Evolutionary conservation across 2,888 invertebrate genomes (phyloP).

Genomic region (Epinotia ramella): DNA sequence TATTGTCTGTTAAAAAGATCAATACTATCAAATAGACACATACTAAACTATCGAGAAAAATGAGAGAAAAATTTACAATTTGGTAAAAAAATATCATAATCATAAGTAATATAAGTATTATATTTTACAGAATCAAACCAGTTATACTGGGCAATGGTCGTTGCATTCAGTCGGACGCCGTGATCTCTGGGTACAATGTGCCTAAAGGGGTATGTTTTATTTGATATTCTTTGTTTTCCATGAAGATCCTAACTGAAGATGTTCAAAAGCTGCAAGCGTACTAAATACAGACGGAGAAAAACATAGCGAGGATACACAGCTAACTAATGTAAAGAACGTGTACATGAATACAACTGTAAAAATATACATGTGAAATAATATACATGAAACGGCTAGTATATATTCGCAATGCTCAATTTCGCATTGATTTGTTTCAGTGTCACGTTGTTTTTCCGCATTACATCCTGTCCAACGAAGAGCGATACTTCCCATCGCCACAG

Average conservation of each 20-base stretch:
- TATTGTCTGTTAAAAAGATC: not conserved
- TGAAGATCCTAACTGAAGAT: constrained; percentile 13
- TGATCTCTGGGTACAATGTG: constrained; percentile 91
- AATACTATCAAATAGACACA: not conserved
- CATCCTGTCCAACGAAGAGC: constrained; percentile 89
- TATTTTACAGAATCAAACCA: constrained; percentile 88
- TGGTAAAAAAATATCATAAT: not conserved
- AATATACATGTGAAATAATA: too few species aligned
- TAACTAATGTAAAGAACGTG: constrained; percentile 7
- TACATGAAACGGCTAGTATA: not conserved
- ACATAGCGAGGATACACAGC: not conserved
- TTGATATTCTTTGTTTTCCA: constrained; percentile 20
- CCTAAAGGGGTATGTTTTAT: constrained; percentile 90
- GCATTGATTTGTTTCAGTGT: constrained; percentile 83
- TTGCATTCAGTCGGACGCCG: constrained; percentile 89
- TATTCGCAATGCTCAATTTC: not conserved
- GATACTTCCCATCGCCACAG: constrained; percentile 89
- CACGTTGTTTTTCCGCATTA: constrained; percentile 92
- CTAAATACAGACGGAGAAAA: constrained; percentile 20
- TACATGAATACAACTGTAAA: not conserved
- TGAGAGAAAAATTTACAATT: not conserved
- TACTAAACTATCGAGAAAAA: not conserved
- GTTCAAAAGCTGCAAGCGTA: constrained; percentile 15
- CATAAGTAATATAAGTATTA: not conserved
- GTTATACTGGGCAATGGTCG: constrained; percentile 93